Percentiles rank a stretch among this genome's conserved stretches.
phyloP scores from a whole-genome alignment of 2,888 invertebrate species.

The Acleris sparsana region DNA sequence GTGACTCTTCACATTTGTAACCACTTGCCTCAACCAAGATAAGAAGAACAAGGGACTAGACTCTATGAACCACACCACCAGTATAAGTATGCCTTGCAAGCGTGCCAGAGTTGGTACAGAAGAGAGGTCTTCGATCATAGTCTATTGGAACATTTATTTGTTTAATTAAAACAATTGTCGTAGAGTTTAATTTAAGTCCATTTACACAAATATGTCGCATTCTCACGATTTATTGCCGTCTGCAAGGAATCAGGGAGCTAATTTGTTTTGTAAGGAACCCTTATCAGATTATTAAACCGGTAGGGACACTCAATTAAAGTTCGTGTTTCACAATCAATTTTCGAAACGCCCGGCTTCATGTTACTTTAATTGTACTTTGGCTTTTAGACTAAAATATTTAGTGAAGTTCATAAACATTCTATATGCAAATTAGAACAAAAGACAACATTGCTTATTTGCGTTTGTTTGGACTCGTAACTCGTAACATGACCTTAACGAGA shows the following conservation, averaged over 20 bases:
- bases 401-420: too few species aligned
- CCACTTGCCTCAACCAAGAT: slow-evolving; percentile 57
- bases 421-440: too few species aligned
- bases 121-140: slow-evolving; percentile 14
- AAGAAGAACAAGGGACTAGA: slow-evolving; percentile 54
- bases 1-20: slow-evolving; percentile 78
- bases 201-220: slow-evolving; percentile 50
- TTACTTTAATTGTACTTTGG: slow-evolving; percentile 23
- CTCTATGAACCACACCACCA: slow-evolving; percentile 15
- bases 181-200: slow-evolving; percentile 53
- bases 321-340: slow-evolving; percentile 26
- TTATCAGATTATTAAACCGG: slow-evolving; percentile 34
- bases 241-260: slow-evolving; percentile 29
- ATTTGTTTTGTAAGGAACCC: slow-evolving; percentile 29
- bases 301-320: slow-evolving; percentile 31
- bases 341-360: slow-evolving; percentile 17
- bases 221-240: slow-evolving; percentile 55
- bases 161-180: slow-evolving; percentile 63
- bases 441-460: too few species aligned
- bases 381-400: neutral
- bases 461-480: too few species aligned
- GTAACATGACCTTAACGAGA: too few species aligned
- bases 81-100: slow-evolving; percentile 3
- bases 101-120: neutral
- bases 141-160: slow-evolving; percentile 50